Percentiles rank a stretch among this genome's conserved stretches.
Conservation (phyloP, 2,113 vertebrate species). For the Ceyx margarethae region DNA sequence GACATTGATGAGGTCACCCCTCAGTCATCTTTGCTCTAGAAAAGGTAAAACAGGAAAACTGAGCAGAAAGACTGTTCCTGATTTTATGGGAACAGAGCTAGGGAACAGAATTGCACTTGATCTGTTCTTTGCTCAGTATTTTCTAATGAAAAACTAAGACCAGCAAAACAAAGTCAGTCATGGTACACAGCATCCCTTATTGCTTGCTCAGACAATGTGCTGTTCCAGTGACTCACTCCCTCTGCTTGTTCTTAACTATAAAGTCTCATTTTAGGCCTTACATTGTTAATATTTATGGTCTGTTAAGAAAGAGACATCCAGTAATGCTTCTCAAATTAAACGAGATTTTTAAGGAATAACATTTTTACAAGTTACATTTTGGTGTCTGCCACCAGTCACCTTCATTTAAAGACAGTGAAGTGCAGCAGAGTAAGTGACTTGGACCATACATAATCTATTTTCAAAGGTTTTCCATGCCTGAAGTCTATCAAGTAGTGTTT, state of each 20-base stretch:
- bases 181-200: not conserved
- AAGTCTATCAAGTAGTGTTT: not conserved
- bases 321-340: not conserved
- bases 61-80: not conserved
- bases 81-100: not conserved
- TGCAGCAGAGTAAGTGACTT: not conserved
- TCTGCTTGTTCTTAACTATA: not conserved
- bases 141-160: not conserved
- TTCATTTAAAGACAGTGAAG: not conserved
- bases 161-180: not conserved
- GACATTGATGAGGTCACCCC: too few relatives aligned
- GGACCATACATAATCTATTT: not conserved
- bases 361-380: not conserved
- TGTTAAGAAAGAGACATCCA: not conserved
- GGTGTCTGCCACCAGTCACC: not conserved
- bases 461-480: not conserved
- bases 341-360: not conserved
- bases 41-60: not conserved
- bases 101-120: not conserved
- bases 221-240: not conserved
- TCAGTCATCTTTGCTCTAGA: not conserved
- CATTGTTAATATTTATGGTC: not conserved
- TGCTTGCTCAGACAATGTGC: not conserved
- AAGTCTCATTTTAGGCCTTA: not conserved
- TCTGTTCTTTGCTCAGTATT: not conserved